phyloP scores from a whole-genome alignment of 92 coral and sea anemone genomes.

The Phenganax stokvisi region DNA sequence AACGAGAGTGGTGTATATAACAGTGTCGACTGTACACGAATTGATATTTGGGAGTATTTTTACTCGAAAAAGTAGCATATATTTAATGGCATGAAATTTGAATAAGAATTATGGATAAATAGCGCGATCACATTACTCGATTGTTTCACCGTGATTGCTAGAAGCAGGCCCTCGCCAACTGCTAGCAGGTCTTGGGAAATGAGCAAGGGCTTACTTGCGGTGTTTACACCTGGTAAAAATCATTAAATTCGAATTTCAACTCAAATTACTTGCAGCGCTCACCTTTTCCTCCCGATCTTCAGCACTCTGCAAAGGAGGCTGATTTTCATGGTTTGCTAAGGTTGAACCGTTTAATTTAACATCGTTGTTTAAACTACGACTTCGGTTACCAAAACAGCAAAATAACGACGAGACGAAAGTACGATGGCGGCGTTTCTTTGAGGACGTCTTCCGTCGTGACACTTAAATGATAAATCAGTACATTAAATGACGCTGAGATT shows the following conservation, averaged over 20 bases:
- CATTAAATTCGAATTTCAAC: conserved; percentile 5
- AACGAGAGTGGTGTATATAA: not conserved
- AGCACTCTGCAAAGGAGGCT: conserved; percentile 62
- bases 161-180: not conserved
- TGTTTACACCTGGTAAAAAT: conserved; percentile 24
- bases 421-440: conserved; percentile 86
- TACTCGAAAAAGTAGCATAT: not conserved
- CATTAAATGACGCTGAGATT: not conserved
- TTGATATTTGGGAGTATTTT: not conserved
- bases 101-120: not conserved
- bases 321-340: conserved; percentile 70
- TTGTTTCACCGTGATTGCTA: not conserved
- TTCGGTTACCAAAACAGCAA: conserved; percentile 94
- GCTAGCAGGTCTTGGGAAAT: conserved; percentile 4
- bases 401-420: conserved; percentile 91
- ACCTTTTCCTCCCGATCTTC: conserved; percentile 86
- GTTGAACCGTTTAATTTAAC: conserved; percentile 48
- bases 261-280: conserved; percentile 32
- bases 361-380: conserved; percentile 31
- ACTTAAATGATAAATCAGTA: conserved; percentile 28
- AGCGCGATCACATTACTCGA: not conserved
- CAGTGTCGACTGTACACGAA: not conserved
- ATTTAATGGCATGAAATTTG: not conserved
- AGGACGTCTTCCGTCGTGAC: conserved; percentile 63
- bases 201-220: not conserved